Conservation (phyloP, 2,888 invertebrate genomes). For the Conomelus anceps region DNA sequence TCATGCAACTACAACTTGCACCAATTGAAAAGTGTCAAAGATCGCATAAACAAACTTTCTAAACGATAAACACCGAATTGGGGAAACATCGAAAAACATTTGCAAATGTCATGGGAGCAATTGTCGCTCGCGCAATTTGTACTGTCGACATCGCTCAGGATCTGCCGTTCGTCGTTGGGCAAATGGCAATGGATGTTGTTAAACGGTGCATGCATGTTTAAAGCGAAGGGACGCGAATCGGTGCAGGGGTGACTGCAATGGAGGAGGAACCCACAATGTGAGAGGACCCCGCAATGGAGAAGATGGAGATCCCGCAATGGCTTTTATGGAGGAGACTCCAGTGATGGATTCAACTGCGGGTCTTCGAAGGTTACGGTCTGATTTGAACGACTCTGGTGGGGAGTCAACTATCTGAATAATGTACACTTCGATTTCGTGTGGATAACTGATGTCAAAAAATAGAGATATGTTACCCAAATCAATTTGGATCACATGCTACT, state of each 20-base stretch:
- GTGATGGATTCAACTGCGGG: background rate
- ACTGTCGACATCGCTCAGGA: background rate
- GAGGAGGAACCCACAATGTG: too few relatives aligned
- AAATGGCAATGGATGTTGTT: background rate
- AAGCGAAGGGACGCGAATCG: background rate
- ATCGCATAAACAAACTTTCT: background rate
- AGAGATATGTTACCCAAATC: background rate
- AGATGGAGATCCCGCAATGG: background rate
- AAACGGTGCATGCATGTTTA: background rate
- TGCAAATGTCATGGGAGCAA: background rate
- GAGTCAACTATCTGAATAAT: background rate
- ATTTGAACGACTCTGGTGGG: too few relatives aligned
- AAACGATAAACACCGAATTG: background rate
- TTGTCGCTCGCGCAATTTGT: background rate
- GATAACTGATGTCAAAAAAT: background rate
- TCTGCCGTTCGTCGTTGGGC: background rate
- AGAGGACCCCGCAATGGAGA: background rate
- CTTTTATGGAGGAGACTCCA: background rate
- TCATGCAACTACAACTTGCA: background rate
- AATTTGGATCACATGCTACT: background rate
- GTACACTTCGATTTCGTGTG: background rate
- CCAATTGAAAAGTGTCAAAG: background rate
- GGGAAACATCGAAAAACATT: background rate
- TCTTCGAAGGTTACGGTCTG: background rate
- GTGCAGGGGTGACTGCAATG: background rate